Evolutionary conservation across 2,888 invertebrate species (phyloP).

Genomic region (Diarsia brunnea): DNA sequence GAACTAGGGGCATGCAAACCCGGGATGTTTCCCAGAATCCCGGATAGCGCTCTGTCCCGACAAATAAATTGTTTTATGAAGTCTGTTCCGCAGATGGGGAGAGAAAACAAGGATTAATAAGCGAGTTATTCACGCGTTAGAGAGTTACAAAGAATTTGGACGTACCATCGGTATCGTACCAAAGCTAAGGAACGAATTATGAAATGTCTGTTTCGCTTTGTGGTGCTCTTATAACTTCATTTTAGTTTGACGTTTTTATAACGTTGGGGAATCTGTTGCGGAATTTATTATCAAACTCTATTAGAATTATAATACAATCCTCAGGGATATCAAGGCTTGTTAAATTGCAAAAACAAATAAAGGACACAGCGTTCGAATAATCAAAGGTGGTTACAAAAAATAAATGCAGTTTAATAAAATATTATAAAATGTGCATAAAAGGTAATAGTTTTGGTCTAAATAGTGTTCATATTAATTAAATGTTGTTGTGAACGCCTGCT

Average conservation of each 20-base stretch:
- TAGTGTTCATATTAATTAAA: conserved; percentile 61
- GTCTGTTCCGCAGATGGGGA: conserved; percentile 39
- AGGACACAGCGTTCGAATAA: background rate
- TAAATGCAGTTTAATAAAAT: conserved; percentile 5
- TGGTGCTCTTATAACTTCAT: background rate
- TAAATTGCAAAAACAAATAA: background rate
- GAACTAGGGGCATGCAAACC: conserved; percentile 34
- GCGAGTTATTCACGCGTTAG: conserved; percentile 34
- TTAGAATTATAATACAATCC: background rate
- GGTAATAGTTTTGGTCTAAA: background rate
- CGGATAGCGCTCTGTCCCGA: conserved; percentile 45
- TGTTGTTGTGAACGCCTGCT: conserved; percentile 93
- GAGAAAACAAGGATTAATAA: conserved; percentile 58
- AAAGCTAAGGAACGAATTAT: conserved; percentile 16
- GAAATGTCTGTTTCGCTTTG: conserved; percentile 18
- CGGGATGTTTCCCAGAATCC: conserved; percentile 23
- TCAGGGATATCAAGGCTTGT: background rate
- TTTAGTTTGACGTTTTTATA: background rate
- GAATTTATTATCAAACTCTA: background rate
- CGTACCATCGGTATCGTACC: background rate
- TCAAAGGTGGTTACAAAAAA: background rate
- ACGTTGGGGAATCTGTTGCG: too few species aligned
- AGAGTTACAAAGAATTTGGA: conserved; percentile 40
- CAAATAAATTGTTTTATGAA: conserved; percentile 61
- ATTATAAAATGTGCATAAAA: background rate